Evolutionary conservation across 2,888 invertebrate species (phyloP).

Genomic region (Mythimna impura): DNA sequence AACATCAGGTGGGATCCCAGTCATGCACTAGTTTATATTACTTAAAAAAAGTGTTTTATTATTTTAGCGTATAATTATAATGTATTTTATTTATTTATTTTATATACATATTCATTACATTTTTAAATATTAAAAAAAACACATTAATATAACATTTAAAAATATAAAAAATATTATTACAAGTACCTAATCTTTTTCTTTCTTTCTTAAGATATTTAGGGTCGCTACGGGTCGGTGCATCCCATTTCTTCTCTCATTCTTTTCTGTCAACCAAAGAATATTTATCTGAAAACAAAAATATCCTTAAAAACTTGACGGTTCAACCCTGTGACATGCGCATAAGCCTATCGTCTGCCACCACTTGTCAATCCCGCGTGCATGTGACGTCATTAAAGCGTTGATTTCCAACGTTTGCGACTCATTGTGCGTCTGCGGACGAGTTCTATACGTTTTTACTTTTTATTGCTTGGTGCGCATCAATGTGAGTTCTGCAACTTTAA

Average conservation of each 20-base stretch:
- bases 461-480: conserved; percentile 52
- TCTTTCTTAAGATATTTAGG: not conserved
- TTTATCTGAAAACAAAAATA: not conserved
- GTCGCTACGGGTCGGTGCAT: not conserved
- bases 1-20: too few species aligned
- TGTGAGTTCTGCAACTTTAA: conserved; percentile 55
- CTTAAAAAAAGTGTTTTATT: too few species aligned
- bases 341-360: conserved; percentile 54
- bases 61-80: too few species aligned
- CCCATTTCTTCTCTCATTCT: not conserved
- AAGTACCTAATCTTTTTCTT: too few species aligned
- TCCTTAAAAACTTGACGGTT: not conserved
- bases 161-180: too few species aligned
- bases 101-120: too few species aligned
- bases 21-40: too few species aligned
- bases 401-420: conserved; percentile 54
- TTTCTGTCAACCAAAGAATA: not conserved
- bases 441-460: conserved; percentile 47
- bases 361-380: conserved; percentile 62
- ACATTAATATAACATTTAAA: too few species aligned
- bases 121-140: too few species aligned
- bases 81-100: too few species aligned
- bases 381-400: conserved; percentile 65
- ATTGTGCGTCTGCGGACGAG: conserved; percentile 50
- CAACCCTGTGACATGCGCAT: conserved; percentile 55